phyloP scores from a whole-genome alignment of 2,888 invertebrate species.

The Stratiomys singularior region DNA sequence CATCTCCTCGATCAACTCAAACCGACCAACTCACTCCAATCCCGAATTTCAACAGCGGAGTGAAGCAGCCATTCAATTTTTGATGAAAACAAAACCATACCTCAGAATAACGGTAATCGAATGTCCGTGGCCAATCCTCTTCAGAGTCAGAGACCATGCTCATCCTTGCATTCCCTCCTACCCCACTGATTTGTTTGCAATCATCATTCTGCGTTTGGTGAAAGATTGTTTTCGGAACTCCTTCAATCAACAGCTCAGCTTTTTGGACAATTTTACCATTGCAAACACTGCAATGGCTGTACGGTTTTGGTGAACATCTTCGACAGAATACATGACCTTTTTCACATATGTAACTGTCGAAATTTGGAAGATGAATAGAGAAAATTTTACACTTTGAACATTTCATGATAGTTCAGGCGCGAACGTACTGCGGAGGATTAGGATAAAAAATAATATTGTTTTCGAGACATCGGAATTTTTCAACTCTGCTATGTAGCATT shows the following conservation, averaged over 20 bases:
- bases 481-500: neutral
- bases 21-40: no score
- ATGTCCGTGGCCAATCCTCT: conserved; percentile 1
- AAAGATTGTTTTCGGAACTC: conserved; percentile 42
- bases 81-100: neutral
- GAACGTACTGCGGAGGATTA: conserved; percentile 2
- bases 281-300: conserved; percentile 38
- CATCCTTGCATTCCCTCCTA: neutral
- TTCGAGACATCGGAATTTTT: conserved; percentile 34
- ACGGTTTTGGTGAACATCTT: conserved; percentile 3
- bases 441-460: neutral
- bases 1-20: no score
- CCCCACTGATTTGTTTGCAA: conserved; percentile 3
- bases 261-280: conserved; percentile 28
- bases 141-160: conserved; percentile 40
- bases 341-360: conserved; percentile 48
- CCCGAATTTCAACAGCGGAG: no score
- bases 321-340: conserved; percentile 48
- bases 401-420: conserved; percentile 26
- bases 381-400: conserved; percentile 50
- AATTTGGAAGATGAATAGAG: conserved; percentile 51
- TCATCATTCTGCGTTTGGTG: neutral
- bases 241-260: conserved; percentile 44
- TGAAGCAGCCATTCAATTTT: no score
- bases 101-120: conserved; percentile 24